phyloP scores from a whole-genome alignment of 2,888 invertebrate genomes.

The Drosophila anomalipes region DNA sequence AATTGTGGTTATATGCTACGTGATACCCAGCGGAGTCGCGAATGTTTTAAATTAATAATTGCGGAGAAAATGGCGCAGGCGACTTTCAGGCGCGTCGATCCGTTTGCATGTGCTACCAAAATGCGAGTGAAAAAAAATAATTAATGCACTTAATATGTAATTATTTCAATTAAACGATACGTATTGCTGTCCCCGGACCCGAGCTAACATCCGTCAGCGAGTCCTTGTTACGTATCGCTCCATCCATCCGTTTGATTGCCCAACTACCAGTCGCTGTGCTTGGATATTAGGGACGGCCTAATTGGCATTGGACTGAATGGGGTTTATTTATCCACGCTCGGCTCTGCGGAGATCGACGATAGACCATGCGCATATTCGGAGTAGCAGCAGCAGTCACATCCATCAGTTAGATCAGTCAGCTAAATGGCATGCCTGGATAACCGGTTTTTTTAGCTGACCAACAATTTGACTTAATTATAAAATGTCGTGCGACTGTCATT shows the following conservation, averaged over 20 bases:
- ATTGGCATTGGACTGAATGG: conserved; percentile 54
- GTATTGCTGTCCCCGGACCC: conserved; percentile 26
- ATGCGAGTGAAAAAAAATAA: conserved; percentile 70
- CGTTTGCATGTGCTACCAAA: conserved; percentile 62
- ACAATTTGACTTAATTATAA: conserved; percentile 75
- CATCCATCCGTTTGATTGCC: conserved; percentile 55
- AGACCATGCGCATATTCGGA: conserved; percentile 51
- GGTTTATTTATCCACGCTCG: conserved; percentile 8
- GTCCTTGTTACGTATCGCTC: conserved; percentile 43
- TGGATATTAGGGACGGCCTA: conserved; percentile 68
- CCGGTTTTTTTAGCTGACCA: conserved; percentile 51
- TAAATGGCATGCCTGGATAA: conserved; percentile 52
- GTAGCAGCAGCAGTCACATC: conserved; percentile 46
- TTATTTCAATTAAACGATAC: conserved; percentile 83
- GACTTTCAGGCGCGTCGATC: conserved; percentile 60
- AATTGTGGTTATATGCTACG: conserved; percentile 63
- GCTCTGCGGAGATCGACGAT: conserved; percentile 50
- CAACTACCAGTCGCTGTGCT: conserved; percentile 8
- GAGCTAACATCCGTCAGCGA: conserved; percentile 27
- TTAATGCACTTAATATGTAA: conserved; percentile 84
- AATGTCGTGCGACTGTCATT: conserved; percentile 72
- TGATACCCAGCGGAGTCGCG: conserved; percentile 73
- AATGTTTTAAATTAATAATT: conserved; percentile 81
- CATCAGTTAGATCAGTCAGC: conserved; percentile 61
- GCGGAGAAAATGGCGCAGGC: conserved; percentile 63